phyloP scores from a whole-genome alignment of 2,797 vertebrate species.

The Gambelia wislizenii region DNA sequence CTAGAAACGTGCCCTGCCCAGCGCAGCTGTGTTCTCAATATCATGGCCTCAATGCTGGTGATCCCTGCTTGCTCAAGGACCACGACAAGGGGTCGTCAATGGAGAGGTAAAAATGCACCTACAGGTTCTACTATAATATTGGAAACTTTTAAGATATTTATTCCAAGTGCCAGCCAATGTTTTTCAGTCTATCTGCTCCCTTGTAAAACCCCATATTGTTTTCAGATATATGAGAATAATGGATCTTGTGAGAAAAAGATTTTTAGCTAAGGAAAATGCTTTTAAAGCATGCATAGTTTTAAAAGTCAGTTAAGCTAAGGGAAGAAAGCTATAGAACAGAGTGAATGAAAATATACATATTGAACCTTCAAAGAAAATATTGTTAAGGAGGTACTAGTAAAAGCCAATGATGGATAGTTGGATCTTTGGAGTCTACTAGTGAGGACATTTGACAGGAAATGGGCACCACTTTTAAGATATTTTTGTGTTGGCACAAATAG shows the following conservation, averaged over 20 bases:
- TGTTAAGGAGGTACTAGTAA: background rate
- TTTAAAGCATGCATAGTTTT: slow-evolving; percentile 14
- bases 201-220: background rate
- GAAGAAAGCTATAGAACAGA: background rate
- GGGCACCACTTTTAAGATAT: background rate
- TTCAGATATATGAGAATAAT: slow-evolving; percentile 17
- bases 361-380: slow-evolving; percentile 29
- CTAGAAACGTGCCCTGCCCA: no score
- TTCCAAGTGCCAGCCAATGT: background rate
- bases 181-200: background rate
- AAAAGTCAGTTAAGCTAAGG: slow-evolving; percentile 4
- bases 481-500: background rate
- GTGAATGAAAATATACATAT: slow-evolving; percentile 1
- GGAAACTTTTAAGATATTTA: background rate
- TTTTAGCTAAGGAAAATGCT: slow-evolving; percentile 8
- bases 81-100: no score
- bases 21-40: no score
- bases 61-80: no score
- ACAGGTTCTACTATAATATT: background rate
- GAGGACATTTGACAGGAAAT: background rate
- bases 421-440: background rate
- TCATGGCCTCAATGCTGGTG: no score
- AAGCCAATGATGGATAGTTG: background rate
- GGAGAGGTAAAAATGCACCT: slow-evolving; percentile 9
- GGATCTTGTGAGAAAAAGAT: slow-evolving; percentile 21